These are phyloP conservation scores for Cyrtorhinus lividipennis DNA, from an alignment of 1,140 invertebrate species.

Conservation along the genomic window DNA sequence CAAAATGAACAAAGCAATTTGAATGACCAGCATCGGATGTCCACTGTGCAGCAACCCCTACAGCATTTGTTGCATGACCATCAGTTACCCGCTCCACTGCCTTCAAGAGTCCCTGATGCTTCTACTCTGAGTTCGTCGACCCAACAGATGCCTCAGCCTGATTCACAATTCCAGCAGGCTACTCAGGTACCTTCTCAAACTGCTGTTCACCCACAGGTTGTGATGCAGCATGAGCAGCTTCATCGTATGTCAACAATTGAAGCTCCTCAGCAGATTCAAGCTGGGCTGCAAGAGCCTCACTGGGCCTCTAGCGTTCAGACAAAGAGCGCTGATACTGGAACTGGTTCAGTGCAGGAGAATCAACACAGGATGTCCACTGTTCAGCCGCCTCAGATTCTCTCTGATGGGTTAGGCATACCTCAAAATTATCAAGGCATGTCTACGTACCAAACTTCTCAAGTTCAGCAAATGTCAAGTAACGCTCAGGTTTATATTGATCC, in stretches of 20 bases:
- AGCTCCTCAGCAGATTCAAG: constrained; percentile 20
- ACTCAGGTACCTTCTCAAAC: too few species aligned
- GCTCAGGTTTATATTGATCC: background rate
- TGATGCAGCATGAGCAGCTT: background rate
- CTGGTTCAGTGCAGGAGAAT: constrained; percentile 26
- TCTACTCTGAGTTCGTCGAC: too few species aligned
- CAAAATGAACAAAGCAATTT: background rate
- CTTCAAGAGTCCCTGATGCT: background rate
- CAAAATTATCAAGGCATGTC: constrained; percentile 7
- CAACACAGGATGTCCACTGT: constrained; percentile 11
- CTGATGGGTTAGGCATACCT: too few species aligned
- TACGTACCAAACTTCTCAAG: background rate
- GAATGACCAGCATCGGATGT: background rate
- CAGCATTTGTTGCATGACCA: background rate
- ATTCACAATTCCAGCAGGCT: too few species aligned
- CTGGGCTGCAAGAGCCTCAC: constrained; percentile 11
- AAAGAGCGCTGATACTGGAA: constrained; percentile 26
- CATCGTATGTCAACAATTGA: constrained; percentile 1
- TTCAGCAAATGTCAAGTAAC: background rate
- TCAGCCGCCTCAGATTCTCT: constrained; percentile 26
- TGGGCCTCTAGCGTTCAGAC: background rate
- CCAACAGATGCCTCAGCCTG: too few species aligned
- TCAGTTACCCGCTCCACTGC: background rate
- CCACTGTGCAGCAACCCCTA: background rate
- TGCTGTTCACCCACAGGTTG: background rate